These are phyloP conservation scores for Dermolepida albohirtum DNA, from an alignment of 2,888 invertebrate species.

Conservation along the genomic window DNA sequence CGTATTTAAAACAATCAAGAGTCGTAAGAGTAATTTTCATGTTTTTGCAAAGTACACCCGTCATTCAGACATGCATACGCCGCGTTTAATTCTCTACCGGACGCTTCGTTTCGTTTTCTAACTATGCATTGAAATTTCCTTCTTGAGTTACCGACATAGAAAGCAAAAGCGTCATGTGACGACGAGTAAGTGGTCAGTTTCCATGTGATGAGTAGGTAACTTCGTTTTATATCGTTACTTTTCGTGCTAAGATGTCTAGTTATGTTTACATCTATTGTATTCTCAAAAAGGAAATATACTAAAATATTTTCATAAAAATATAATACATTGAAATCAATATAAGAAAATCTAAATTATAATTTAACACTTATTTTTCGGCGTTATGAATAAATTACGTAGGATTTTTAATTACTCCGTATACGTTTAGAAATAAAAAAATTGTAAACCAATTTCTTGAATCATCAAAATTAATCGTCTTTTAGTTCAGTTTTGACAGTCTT, in stretches of 20 bases:
- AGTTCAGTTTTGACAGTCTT: too few species aligned
- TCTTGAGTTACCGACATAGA: slow-evolving; percentile 45
- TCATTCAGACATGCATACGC: slow-evolving; percentile 43
- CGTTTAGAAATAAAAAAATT: too few species aligned
- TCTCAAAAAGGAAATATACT: too few species aligned
- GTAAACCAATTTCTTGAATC: too few species aligned
- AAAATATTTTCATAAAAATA: too few species aligned
- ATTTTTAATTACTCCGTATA: too few species aligned
- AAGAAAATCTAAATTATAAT: too few species aligned
- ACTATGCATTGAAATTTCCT: slow-evolving; percentile 49
- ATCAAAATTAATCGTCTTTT: too few species aligned
- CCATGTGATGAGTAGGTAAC: background rate
- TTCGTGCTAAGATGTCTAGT: background rate
- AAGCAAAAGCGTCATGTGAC: slow-evolving; percentile 49
- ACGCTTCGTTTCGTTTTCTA: slow-evolving; percentile 42
- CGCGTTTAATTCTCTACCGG: slow-evolving; percentile 29
- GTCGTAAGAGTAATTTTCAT: slow-evolving; percentile 31
- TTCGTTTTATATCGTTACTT: slow-evolving; percentile 10
- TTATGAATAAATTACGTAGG: too few species aligned
- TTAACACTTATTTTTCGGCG: too few species aligned
- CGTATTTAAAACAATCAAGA: slow-evolving; percentile 1
- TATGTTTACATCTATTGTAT: too few species aligned
- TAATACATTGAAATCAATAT: too few species aligned
- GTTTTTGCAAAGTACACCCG: slow-evolving; percentile 38
- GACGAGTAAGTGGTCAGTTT: slow-evolving; percentile 16